A percentile compares a stretch with the other conserved stretches of the same genome.
These are phyloP conservation scores for Colletes latitarsis DNA, from an alignment of 1,140 invertebrate species.

Conservation along the genomic window DNA sequence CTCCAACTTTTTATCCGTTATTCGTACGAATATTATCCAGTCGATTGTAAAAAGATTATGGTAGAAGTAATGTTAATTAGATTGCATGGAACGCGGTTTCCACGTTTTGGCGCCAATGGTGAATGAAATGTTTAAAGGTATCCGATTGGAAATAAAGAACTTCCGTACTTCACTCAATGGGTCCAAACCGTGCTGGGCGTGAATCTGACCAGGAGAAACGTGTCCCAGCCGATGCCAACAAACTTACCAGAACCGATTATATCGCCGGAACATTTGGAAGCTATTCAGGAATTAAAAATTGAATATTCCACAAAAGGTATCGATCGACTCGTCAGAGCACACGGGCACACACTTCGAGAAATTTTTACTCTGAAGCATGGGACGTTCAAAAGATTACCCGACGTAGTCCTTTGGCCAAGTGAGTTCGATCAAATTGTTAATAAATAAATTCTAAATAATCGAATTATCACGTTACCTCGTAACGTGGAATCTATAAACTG, in stretches of 20 bases:
- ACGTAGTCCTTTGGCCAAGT: slow-evolving; percentile 96
- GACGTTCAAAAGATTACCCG: slow-evolving; percentile 92
- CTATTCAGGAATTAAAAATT: slow-evolving; percentile 84
- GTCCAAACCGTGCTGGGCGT: slow-evolving; percentile 88
- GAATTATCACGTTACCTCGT: too few relatives aligned
- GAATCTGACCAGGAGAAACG: slow-evolving; percentile 77
- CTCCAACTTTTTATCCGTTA: too few relatives aligned
- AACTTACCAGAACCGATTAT: slow-evolving; percentile 83
- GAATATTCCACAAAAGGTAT: slow-evolving; percentile 89
- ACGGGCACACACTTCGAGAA: slow-evolving; percentile 97
- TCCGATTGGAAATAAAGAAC: slow-evolving; percentile 87
- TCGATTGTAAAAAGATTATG: too few relatives aligned
- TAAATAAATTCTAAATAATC: too few relatives aligned
- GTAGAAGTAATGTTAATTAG: too few relatives aligned
- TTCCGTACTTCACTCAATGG: slow-evolving; percentile 93
- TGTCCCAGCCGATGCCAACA: slow-evolving; percentile 80
- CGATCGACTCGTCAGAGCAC: slow-evolving; percentile 94
- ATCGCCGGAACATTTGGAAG: slow-evolving; percentile 83
- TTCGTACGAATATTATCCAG: too few relatives aligned
- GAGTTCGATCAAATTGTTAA: slow-evolving; percentile 62
- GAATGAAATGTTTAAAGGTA: slow-evolving; percentile 84
- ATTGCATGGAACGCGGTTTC: too few relatives aligned
- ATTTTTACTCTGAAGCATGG: slow-evolving; percentile 89
- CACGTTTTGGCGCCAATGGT: background rate
- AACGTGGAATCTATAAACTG: too few relatives aligned